Evolutionary conservation across 2,888 invertebrate species (phyloP).

Genomic region (Notodonta dromedarius): DNA sequence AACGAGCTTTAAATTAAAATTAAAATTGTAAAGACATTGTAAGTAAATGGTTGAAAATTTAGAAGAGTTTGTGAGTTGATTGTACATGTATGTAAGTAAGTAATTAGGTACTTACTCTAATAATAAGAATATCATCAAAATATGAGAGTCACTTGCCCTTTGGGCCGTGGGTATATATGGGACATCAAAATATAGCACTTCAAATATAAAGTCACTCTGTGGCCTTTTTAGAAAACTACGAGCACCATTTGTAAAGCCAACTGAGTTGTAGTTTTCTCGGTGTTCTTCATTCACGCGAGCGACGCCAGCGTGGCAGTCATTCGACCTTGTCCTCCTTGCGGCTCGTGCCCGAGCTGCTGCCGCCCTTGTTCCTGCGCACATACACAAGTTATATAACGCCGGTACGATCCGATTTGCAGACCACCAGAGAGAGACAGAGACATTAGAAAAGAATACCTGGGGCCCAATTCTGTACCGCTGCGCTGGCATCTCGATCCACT

Average conservation of each 20-base stretch:
- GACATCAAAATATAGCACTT: constrained; percentile 5
- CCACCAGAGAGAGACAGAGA: not conserved
- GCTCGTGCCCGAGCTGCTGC: constrained; percentile 25
- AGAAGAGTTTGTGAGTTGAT: no score
- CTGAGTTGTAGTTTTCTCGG: constrained; percentile 34
- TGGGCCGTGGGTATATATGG: not conserved
- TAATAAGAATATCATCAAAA: not conserved
- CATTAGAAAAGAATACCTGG: no score
- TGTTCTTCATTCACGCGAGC: constrained; percentile 40
- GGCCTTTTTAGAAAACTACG: constrained; percentile 23
- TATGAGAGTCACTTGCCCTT: not conserved
- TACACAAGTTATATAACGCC: not conserved
- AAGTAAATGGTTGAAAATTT: not conserved
- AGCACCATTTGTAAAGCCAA: constrained; percentile 54
- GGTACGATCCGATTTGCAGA: not conserved
- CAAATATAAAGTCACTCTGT: not conserved
- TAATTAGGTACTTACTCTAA: not conserved
- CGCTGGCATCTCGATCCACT: no score
- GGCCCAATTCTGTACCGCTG: no score
- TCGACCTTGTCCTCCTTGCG: constrained; percentile 45
- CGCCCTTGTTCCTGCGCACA: constrained; percentile 30
- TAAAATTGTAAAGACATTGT: not conserved
- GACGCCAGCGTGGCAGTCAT: constrained; percentile 42
- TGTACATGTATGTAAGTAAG: not conserved
- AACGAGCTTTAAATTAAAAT: no score